Base-by-base conservation (phyloP, 2,113 vertebrate species). In the Gobius niger region DNA sequence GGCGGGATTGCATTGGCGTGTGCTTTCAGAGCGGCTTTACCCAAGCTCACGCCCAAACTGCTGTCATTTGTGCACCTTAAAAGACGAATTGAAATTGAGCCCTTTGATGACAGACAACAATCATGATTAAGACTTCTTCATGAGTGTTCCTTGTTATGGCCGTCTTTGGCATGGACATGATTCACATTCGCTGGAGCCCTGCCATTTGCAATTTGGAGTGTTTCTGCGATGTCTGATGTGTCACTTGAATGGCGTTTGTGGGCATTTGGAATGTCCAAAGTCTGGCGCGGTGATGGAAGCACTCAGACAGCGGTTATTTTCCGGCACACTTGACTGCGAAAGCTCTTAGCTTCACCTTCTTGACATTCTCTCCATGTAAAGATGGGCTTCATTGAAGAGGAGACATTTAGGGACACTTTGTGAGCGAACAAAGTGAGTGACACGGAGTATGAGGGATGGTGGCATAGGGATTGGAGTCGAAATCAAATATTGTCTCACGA, bases 281-380 rank as follows among this genome's bases (percentile, higher is more conserved):
- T 72, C 60, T 69, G 70, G 47, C 44, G 74, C 71, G 70, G 75
- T 63, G 79, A 86, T 85, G 81, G 78, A 82, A 57, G 78, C 82
- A 81, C 86, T 83, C 87, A 85, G 78, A 81, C 78, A 80, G 82
- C 70, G 59, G 73, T 68, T 68, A 82, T 87, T 87, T 88, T 81
- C 83, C 77, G 79, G 78, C 78, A 75, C 84, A 83, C 81, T 86
- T 80, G 72, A 77, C 81, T 70, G 68, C 24, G 61, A 83, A 88
- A 84, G 86, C 83, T 85, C 83, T 86, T 74, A 81, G 82, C 78
- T 67, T 88, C 86, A 83, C 88, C 86, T 83, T 77, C 80, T 83
- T 82, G 83, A 89, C 85, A 85, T 83, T 87, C 68, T 76, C 70
- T 83, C 63, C 63, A 34, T 18, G 78, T 68, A 59, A 86, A 85